These are phyloP conservation scores for Bolinopsis microptera DNA, from an alignment of 37 sponge, comb jelly and placozoan species.

Conservation along the genomic window DNA sequence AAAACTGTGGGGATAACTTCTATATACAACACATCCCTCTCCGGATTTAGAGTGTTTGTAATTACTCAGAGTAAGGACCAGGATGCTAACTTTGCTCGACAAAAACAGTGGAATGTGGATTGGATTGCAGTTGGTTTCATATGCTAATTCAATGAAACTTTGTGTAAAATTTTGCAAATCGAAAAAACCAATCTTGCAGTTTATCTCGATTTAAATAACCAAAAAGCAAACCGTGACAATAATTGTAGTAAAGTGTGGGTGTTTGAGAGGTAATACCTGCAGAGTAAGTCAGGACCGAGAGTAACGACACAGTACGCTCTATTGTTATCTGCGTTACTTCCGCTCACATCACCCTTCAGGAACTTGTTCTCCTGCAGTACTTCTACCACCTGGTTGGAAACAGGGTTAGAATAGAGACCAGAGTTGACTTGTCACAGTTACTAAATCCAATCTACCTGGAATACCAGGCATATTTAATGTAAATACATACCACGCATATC, in stretches of 20 bases:
- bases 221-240: too few relatives aligned
- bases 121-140: background rate
- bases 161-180: background rate
- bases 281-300: background rate
- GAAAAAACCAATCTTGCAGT: too few relatives aligned
- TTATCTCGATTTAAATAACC: too few relatives aligned
- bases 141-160: background rate
- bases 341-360: constrained; percentile 53
- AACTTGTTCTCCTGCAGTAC: constrained; percentile 50
- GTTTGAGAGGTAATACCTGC: too few relatives aligned
- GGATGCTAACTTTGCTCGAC: background rate
- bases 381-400: background rate
- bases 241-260: too few relatives aligned
- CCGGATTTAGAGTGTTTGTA: background rate
- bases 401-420: background rate
- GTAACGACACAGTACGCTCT: constrained; percentile 36
- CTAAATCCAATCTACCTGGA: too few relatives aligned
- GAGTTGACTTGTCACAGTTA: too few relatives aligned
- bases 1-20: background rate
- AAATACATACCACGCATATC: too few relatives aligned
- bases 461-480: too few relatives aligned
- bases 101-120: background rate
- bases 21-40: background rate
- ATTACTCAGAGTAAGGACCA: background rate
- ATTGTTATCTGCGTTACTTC: constrained; percentile 13